Percentiles rank a stretch among this genome's conserved stretches.
phyloP scores from a whole-genome alignment of 2,888 invertebrate species.

The Philereme vetulata region DNA sequence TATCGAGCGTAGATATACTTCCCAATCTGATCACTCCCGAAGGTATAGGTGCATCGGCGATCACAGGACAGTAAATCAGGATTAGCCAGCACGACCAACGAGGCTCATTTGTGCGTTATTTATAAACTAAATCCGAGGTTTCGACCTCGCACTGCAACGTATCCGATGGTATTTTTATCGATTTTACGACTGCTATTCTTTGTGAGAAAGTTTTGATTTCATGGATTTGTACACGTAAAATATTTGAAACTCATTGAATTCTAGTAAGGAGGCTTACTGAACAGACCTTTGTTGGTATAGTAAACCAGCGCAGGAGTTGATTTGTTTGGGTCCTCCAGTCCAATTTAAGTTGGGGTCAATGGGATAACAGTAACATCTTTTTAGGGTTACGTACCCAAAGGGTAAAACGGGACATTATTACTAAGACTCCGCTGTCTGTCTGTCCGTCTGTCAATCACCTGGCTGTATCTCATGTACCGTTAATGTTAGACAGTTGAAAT shows the following conservation, averaged over 20 bases:
- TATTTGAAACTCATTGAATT: constrained; percentile 14
- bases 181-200: constrained; percentile 47
- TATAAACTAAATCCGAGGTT: constrained; percentile 68
- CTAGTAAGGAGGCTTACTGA: not conserved
- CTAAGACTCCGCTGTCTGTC: too few species aligned
- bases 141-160: constrained; percentile 45
- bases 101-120: constrained; percentile 77
- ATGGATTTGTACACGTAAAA: constrained; percentile 26
- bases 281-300: too few species aligned
- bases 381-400: too few species aligned
- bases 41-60: constrained; percentile 25
- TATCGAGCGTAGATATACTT: not conserved
- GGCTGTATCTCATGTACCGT: too few species aligned
- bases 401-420: too few species aligned
- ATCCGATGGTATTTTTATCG: constrained; percentile 49
- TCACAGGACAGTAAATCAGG: constrained; percentile 76
- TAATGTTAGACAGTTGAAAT: too few species aligned
- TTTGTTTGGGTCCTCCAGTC: too few species aligned
- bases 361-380: too few species aligned
- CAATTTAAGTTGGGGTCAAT: too few species aligned
- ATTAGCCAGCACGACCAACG: constrained; percentile 65
- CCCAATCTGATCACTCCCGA: constrained; percentile 23
- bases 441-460: too few species aligned
- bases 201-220: constrained; percentile 34
- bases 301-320: too few species aligned